phyloP scores from a whole-genome alignment of 2,888 invertebrate species.

The Eutolmus rufibarbis region DNA sequence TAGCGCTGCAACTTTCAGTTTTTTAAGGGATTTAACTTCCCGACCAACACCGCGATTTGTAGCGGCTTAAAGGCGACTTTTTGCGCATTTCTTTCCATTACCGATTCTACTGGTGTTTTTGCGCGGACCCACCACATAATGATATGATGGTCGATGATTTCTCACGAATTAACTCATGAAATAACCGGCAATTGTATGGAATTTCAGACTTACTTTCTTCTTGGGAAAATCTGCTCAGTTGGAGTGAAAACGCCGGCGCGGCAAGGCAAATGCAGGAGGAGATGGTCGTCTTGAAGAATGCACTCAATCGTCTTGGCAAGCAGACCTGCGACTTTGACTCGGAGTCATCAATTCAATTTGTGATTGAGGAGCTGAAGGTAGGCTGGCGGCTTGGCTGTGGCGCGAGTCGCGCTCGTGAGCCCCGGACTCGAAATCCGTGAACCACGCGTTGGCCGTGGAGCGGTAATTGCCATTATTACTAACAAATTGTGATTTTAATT shows the following conservation, averaged over 20 bases:
- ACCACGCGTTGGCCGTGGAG: not conserved
- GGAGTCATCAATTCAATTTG: constrained; percentile 61
- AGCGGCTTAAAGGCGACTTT: not conserved
- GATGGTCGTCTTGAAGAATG: constrained; percentile 61
- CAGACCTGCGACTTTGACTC: constrained; percentile 59
- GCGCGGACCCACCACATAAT: not conserved
- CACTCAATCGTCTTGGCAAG: constrained; percentile 57
- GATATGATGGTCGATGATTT: constrained; percentile 21
- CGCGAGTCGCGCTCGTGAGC: not conserved
- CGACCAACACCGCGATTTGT: not conserved
- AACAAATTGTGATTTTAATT: constrained; percentile 37
- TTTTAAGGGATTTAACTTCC: constrained; percentile 25
- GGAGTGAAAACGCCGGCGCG: constrained; percentile 63
- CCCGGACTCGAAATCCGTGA: not conserved
- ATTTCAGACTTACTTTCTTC: constrained; percentile 61
- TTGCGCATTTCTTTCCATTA: not conserved
- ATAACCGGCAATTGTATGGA: constrained; percentile 31
- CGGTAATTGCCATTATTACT: constrained; percentile 14
- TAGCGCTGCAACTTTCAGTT: constrained; percentile 35
- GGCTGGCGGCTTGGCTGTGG: constrained; percentile 36
- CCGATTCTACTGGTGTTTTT: constrained; percentile 12
- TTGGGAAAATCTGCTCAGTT: constrained; percentile 62
- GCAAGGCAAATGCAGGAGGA: constrained; percentile 63
- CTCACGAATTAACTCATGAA: constrained; percentile 32
- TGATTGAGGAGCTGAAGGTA: constrained; percentile 62